Base-by-base conservation (phyloP, 1,140 invertebrate genomes). In the Gonioctena quinquepunctata region DNA sequence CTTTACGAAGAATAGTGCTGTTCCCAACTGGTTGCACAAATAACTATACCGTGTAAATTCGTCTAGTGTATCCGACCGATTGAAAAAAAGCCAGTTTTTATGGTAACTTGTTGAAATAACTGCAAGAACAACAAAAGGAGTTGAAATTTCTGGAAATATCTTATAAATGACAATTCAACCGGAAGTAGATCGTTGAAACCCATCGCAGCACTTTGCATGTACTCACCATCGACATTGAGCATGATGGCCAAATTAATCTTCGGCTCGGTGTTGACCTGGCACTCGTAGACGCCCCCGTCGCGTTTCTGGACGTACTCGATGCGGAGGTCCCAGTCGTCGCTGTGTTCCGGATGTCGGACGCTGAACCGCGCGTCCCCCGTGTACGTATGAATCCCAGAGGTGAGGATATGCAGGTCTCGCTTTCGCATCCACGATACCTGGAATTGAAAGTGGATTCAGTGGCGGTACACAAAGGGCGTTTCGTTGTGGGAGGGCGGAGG, bases 381-480 rank as follows among this genome's bases (percentile, higher is more conserved):
- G 82, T 96, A 96, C 13, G 93, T 94, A 81, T 92, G 92, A 68
- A 93, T 91, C 76, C 92, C 92, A 0, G 93, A 94, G 1, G 94
- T 96, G 61, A 96, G 85, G 79, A 96, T 95, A 81, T 96, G 94
- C 21, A 96, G 86, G 84, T 96, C 94, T 7, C 93, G 86, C 79
- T 95, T 94, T 11, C 95, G 86, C 89, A 96, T 96, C 94, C 95
- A 96, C 0, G 94, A 96, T 48, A 96, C 91, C 94, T 96, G 86
- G 5, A 80, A 79, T 65, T 67, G 76, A 70, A 48, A 23, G 33
- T 42, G 1, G 33, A 42, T 11, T 42, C 33, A 42, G 33, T 42
- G 33, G 33, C 16, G 2, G 33, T n/a, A 13, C 33, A 0, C 11
- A 42, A 42, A n/a, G 0, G 13, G 16, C 3, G 33, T n/a, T 13